Evolutionary conservation across 2,113 vertebrate genomes (phyloP).

Genomic region (Lichenostomus cassidix): DNA sequence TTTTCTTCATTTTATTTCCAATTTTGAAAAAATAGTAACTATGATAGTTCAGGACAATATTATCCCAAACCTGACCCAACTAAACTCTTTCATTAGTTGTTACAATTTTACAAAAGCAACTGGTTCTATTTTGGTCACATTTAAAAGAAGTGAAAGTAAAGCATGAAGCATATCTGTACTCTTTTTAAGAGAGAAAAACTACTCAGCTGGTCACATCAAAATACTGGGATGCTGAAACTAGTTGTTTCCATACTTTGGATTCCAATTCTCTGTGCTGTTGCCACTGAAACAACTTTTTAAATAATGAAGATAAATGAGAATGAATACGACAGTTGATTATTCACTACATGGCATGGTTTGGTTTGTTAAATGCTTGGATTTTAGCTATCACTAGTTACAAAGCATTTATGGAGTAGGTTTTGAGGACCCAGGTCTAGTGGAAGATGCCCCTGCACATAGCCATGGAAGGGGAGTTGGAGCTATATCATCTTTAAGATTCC

Average conservation of each 20-base stretch:
- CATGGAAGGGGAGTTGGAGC: neutral
- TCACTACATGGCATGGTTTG: neutral
- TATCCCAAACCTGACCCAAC: neutral
- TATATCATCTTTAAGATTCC: neutral
- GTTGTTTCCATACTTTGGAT: neutral
- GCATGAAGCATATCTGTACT: neutral
- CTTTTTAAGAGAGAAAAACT: neutral
- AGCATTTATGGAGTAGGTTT: neutral
- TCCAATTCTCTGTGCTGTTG: neutral
- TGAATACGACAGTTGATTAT: neutral
- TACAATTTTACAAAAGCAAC: neutral
- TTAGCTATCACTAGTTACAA: neutral
- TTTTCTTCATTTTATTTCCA: neutral
- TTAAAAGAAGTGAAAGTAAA: neutral
- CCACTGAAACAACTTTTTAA: neutral
- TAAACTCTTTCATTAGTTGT: neutral
- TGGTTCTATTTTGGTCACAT: neutral
- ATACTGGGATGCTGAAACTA: neutral
- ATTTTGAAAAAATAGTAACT: neutral
- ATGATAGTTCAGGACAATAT: neutral
- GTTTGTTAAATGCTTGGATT: neutral
- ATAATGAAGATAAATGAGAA: neutral
- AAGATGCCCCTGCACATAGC: neutral
- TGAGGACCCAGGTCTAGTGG: neutral
- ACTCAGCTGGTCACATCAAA: neutral